phyloP scores from a whole-genome alignment of 2,888 invertebrate genomes.

The Keiferia lycopersicella region DNA sequence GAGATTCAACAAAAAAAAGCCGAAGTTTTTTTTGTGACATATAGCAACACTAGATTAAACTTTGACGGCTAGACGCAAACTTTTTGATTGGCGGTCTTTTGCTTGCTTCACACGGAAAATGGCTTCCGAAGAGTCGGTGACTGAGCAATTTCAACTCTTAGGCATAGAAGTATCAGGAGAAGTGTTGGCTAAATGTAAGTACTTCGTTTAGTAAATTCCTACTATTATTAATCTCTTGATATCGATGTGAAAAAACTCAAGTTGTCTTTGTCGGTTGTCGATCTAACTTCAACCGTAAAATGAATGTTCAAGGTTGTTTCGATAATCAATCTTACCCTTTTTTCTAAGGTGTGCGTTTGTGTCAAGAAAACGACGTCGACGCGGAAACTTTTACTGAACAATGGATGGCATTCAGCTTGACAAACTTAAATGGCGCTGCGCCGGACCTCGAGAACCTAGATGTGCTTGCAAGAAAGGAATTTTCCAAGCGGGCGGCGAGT shows the following conservation, averaged over 20 bases:
- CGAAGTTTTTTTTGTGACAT: background rate
- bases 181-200: slow-evolving; percentile 82
- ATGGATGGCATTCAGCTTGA: slow-evolving; percentile 89
- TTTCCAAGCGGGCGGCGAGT: slow-evolving; percentile 74
- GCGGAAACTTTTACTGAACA: slow-evolving; percentile 87
- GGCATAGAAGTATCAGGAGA: slow-evolving; percentile 80
- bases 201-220: slow-evolving; percentile 29
- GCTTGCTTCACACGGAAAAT: slow-evolving; percentile 67
- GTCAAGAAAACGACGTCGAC: slow-evolving; percentile 82
- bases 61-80: slow-evolving; percentile 30
- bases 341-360: slow-evolving; percentile 82
- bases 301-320: slow-evolving; percentile 76
- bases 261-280: background rate
- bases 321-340: slow-evolving; percentile 49
- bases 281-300: slow-evolving; percentile 38
- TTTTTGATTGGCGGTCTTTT: slow-evolving; percentile 57
- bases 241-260: background rate
- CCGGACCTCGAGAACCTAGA: slow-evolving; percentile 82
- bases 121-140: slow-evolving; percentile 80
- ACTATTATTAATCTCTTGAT: background rate
- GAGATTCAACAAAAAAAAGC: background rate
- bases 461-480: slow-evolving; percentile 84
- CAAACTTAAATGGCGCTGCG: slow-evolving; percentile 82
- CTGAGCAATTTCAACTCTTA: slow-evolving; percentile 83
- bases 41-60: slow-evolving; percentile 16